phyloP scores from a whole-genome alignment of 2,888 invertebrate species.

The Oscheius onirici region DNA sequence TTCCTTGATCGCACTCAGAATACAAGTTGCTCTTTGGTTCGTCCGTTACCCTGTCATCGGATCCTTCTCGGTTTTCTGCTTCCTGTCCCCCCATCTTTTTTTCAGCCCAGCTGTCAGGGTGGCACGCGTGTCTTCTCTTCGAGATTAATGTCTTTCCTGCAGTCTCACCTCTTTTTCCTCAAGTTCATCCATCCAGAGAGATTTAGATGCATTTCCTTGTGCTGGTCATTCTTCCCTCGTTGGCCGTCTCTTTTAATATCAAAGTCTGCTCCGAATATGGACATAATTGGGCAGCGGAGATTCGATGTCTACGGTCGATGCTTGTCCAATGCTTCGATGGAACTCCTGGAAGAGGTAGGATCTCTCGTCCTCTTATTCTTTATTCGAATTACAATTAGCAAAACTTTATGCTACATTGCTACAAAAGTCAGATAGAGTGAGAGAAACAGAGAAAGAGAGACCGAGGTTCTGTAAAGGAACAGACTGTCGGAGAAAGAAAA shows the following conservation, averaged over 20 bases:
- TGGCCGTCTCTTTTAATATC: background rate
- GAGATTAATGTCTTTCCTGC: too few relatives aligned
- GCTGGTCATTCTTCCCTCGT: background rate
- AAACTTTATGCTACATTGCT: too few relatives aligned
- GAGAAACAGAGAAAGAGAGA: background rate
- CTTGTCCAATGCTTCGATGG: slow-evolving; percentile 22
- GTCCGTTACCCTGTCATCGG: too few relatives aligned
- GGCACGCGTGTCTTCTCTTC: too few relatives aligned
- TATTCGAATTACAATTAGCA: too few relatives aligned
- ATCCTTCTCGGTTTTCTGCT: too few relatives aligned
- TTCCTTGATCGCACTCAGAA: too few relatives aligned
- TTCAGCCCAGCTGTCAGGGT: too few relatives aligned
- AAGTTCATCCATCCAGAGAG: too few relatives aligned
- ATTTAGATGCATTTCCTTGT: slow-evolving; percentile 1
- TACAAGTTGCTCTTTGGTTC: too few relatives aligned
- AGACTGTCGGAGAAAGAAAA: background rate
- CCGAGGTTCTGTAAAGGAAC: background rate
- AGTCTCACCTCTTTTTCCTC: too few relatives aligned
- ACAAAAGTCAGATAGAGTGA: background rate
- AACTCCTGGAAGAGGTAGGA: background rate
- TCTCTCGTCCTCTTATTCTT: background rate
- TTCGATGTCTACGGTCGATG: slow-evolving; percentile 32
- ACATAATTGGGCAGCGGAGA: slow-evolving; percentile 37
- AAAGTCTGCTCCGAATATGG: slow-evolving; percentile 31
- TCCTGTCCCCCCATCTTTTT: too few relatives aligned